These are phyloP conservation scores for Mesocentrotus franciscanus DNA, from an alignment of 53 echinoderm and acorn worm genomes.

Conservation along the genomic window DNA sequence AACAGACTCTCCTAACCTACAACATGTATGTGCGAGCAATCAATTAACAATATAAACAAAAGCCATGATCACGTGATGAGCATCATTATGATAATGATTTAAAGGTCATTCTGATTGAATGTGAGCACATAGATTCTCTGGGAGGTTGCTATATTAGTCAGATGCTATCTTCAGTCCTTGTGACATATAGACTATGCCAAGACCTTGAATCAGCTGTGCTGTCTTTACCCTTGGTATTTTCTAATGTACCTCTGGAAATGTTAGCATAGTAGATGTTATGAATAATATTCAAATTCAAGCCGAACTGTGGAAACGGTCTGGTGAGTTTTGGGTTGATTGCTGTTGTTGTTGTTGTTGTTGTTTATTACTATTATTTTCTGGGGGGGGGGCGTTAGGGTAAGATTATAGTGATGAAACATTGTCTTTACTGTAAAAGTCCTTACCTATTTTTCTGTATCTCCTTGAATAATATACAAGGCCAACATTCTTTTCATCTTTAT, in stretches of 20 bases:
- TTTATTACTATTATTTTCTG: too few species aligned
- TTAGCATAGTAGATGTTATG: background rate
- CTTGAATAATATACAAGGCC: too few species aligned
- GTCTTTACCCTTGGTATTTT: background rate
- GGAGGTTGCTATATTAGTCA: constrained; percentile 30
- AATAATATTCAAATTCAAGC: too few species aligned
- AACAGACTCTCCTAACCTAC: background rate
- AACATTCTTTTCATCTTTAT: too few species aligned
- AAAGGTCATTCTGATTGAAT: constrained; percentile 1
- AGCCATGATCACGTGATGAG: background rate
- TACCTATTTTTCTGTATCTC: too few species aligned
- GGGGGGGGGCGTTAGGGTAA: too few species aligned
- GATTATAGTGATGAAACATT: too few species aligned
- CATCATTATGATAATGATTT: background rate
- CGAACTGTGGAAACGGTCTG: too few species aligned
- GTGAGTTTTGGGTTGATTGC: too few species aligned
- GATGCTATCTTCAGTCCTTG: background rate
- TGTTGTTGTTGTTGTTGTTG: too few species aligned
- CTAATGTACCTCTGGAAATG: constrained; percentile 26
- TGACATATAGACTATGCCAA: constrained; percentile 23
- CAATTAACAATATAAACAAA: constrained; percentile 25
- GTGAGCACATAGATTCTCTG: constrained; percentile 44
- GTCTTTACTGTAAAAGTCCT: too few species aligned
- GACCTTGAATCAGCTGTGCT: constrained; percentile 41
- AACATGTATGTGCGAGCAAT: background rate